Percentiles rank a stretch among this genome's conserved stretches.
These are phyloP conservation scores for Fukomys damarensis DNA, from an alignment of 2,113 vertebrate genomes.

Conservation along the genomic window DNA sequence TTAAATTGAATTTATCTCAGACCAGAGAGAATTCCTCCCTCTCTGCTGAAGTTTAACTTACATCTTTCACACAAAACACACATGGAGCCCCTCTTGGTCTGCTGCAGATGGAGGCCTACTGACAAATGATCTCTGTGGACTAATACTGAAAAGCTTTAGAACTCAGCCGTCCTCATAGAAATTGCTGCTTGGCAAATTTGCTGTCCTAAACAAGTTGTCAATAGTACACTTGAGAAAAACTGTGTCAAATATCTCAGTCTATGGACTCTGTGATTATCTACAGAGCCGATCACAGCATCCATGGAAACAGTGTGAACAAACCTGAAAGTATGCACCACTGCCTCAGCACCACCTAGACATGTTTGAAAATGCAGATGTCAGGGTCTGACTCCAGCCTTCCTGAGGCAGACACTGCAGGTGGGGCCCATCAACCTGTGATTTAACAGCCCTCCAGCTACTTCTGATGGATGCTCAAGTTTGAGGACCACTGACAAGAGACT, in stretches of 20 bases:
- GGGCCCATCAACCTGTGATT: background rate
- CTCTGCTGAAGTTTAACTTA: background rate
- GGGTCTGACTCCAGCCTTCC: background rate
- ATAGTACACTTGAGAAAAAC: background rate
- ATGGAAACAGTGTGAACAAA: background rate
- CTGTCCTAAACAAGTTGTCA: background rate
- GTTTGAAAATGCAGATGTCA: background rate
- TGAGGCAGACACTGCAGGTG: background rate
- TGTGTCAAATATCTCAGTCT: background rate
- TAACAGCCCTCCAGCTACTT: background rate
- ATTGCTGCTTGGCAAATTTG: background rate
- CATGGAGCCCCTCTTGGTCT: background rate
- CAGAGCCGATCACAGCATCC: background rate
- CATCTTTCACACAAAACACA: background rate
- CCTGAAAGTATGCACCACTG: background rate
- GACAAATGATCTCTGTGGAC: fast-evolving
- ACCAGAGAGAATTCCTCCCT: slow-evolving; percentile 22
- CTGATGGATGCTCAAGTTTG: background rate
- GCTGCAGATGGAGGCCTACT: background rate
- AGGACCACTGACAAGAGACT: background rate
- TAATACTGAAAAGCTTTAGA: background rate
- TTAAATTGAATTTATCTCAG: background rate
- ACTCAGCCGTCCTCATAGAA: background rate
- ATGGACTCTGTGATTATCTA: background rate
- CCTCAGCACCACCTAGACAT: background rate